Conservation (phyloP, 2,797 vertebrate genomes). For the Amblyraja radiata region DNA sequence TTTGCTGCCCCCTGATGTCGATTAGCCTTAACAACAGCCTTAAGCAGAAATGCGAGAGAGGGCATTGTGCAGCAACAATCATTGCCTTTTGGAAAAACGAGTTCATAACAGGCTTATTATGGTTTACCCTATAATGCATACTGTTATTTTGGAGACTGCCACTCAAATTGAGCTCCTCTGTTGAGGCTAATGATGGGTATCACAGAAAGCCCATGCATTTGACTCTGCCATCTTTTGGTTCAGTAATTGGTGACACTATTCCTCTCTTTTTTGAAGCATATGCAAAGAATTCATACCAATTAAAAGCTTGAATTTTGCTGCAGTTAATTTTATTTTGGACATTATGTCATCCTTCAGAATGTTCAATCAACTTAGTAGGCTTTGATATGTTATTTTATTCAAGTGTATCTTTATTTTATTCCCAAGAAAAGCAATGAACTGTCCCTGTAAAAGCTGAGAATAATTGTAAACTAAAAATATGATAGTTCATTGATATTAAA, state of each 20-base stretch:
- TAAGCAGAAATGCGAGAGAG: background rate
- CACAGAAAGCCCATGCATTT: background rate
- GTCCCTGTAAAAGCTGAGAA: background rate
- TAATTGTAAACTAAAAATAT: background rate
- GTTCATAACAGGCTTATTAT: no score
- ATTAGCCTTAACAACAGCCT: background rate
- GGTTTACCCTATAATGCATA: background rate
- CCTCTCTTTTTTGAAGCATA: no score
- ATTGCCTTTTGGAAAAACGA: background rate
- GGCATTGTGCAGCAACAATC: background rate
- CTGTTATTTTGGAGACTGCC: background rate
- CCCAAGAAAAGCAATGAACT: background rate
- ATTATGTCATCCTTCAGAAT: background rate
- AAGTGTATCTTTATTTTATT: background rate
- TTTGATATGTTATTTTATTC: background rate
- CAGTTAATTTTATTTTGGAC: background rate
- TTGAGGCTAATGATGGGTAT: background rate
- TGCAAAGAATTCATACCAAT: background rate
- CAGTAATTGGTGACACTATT: background rate
- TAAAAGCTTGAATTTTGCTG: background rate
- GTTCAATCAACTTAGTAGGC: background rate
- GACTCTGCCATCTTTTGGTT: background rate
- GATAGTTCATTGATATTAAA: no score
- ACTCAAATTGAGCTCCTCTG: background rate
- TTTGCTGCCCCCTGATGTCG: constrained; percentile 34